Evolutionary conservation across 2,113 vertebrate species (phyloP).

Genomic region (Nannobrachium achirus): DNA sequence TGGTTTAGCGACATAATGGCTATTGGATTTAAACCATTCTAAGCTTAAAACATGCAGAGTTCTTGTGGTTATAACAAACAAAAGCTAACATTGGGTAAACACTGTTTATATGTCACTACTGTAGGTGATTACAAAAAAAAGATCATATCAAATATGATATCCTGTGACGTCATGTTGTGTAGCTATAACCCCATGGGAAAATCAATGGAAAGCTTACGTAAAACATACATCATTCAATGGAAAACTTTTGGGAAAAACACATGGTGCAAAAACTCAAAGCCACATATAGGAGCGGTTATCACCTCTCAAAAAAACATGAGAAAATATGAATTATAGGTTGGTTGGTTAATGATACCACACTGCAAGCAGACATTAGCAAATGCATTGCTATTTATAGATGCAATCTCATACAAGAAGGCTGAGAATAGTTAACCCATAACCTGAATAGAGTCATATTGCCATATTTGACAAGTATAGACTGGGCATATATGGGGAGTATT

Average conservation of each 20-base stretch:
- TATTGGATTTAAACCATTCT: slow-evolving; percentile 13
- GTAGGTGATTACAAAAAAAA: too few relatives aligned
- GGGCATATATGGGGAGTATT: slow-evolving; percentile 38
- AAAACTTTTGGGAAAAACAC: too few relatives aligned
- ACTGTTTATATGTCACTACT: too few relatives aligned
- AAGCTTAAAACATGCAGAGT: background rate
- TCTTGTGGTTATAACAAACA: background rate
- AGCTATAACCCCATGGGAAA: too few relatives aligned
- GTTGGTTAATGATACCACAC: slow-evolving; percentile 18
- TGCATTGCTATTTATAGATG: slow-evolving; percentile 27
- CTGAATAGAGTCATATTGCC: slow-evolving; percentile 31
- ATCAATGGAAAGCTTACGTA: too few relatives aligned
- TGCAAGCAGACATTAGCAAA: slow-evolving; percentile 28
- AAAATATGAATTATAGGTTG: background rate
- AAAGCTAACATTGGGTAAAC: background rate
- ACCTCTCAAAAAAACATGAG: too few relatives aligned
- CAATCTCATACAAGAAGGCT: slow-evolving; percentile 30
- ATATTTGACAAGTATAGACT: slow-evolving; percentile 36
- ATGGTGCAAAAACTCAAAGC: too few relatives aligned
- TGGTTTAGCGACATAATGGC: slow-evolving; percentile 5
- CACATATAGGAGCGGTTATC: too few relatives aligned
- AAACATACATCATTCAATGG: too few relatives aligned
- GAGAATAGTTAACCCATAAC: background rate
- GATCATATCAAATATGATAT: too few relatives aligned
- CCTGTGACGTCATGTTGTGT: too few relatives aligned